A percentile compares a stretch with the other conserved stretches of the same genome.
These are phyloP conservation scores for Clepsis dumicolana DNA, from an alignment of 2,888 invertebrate species.

Conservation along the genomic window DNA sequence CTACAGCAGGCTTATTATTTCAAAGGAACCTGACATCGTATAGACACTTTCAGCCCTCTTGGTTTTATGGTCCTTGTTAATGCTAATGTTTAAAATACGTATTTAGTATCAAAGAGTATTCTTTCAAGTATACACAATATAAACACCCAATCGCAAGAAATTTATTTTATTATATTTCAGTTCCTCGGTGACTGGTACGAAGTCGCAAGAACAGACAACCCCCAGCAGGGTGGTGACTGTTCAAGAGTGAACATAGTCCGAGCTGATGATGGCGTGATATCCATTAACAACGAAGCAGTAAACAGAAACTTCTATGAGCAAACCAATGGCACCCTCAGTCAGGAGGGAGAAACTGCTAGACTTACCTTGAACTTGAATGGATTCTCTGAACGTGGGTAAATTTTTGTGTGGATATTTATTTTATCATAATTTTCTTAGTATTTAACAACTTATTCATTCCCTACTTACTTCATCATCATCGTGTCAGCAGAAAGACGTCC, in stretches of 20 bases:
- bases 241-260: constrained; percentile 53
- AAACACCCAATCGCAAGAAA: not conserved
- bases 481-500: too few relatives aligned
- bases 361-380: constrained; percentile 53
- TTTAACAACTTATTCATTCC: too few relatives aligned
- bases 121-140: too few relatives aligned
- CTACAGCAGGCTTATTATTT: too few relatives aligned
- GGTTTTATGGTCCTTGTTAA: too few relatives aligned
- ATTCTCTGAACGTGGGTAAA: constrained; percentile 57
- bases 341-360: constrained; percentile 53
- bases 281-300: constrained; percentile 53
- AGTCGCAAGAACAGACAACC: constrained; percentile 54
- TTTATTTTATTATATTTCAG: constrained; percentile 52
- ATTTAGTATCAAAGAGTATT: too few relatives aligned
- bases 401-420: too few relatives aligned
- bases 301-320: constrained; percentile 63
- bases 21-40: too few relatives aligned
- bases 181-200: constrained; percentile 71
- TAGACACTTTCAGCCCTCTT: too few relatives aligned
- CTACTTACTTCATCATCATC: too few relatives aligned
- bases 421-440: too few relatives aligned
- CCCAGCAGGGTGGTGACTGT: constrained; percentile 61
- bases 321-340: constrained; percentile 51
- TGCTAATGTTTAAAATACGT: too few relatives aligned
- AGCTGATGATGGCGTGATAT: constrained; percentile 35